Conservation (phyloP, 2,888 invertebrate genomes). For the Philereme transversata region DNA sequence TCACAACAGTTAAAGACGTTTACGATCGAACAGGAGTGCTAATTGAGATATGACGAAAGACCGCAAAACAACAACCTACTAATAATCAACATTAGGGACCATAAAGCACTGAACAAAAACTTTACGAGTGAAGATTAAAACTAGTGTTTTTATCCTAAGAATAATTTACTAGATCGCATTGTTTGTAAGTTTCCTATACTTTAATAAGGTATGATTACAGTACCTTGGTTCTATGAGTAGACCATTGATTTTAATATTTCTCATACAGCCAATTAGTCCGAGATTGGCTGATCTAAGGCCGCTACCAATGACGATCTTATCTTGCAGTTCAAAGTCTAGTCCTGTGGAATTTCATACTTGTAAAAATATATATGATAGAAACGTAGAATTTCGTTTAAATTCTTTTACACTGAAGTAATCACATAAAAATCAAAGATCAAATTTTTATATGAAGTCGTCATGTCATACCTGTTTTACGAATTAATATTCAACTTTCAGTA, state of each 20-base stretch:
- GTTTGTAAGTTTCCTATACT: conserved; percentile 11
- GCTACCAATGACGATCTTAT: conserved; percentile 91
- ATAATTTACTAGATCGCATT: not conserved
- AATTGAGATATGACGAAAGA: conserved; percentile 14
- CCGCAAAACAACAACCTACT: conserved; percentile 6
- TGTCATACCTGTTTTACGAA: too few species aligned
- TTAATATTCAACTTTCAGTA: too few species aligned
- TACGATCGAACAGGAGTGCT: conserved; percentile 10
- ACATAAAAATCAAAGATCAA: conserved; percentile 12
- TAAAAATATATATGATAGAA: conserved; percentile 9
- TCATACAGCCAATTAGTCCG: conserved; percentile 96
- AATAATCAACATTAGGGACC: conserved; percentile 1
- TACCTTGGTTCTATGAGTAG: conserved; percentile 88
- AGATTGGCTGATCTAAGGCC: conserved; percentile 88
- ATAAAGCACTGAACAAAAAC: conserved; percentile 6
- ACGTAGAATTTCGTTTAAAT: conserved; percentile 5
- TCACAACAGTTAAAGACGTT: conserved; percentile 17
- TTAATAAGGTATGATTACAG: conserved; percentile 12
- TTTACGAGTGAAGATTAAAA: conserved; percentile 1
- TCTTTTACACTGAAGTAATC: conserved; percentile 6
- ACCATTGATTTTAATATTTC: conserved; percentile 93
- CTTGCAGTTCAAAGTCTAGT: conserved; percentile 87
- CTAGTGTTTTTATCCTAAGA: not conserved
- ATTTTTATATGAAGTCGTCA: not conserved
- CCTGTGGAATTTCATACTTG: conserved; percentile 51